Conservation (phyloP, 2,113 vertebrate species). For the Connochaetes taurinus region DNA sequence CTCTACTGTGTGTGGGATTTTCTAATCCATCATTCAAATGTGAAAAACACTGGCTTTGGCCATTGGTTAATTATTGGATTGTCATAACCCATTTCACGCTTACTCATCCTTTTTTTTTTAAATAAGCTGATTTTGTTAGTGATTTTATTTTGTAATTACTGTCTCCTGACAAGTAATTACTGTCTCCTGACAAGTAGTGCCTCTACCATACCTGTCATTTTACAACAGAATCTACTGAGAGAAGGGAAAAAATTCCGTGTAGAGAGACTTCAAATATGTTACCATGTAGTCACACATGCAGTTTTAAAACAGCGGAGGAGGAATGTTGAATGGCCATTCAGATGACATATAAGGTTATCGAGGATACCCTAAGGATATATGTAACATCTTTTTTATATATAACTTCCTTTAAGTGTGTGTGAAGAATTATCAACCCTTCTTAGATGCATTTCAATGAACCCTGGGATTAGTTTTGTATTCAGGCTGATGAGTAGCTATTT, state of each 20-base stretch:
- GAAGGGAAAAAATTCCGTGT: background rate
- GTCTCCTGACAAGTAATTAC: background rate
- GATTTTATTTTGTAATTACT: slow-evolving; percentile 11
- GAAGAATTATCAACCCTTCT: slow-evolving; percentile 15
- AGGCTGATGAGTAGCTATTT: slow-evolving; percentile 27
- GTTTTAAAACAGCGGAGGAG: background rate
- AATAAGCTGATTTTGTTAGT: background rate
- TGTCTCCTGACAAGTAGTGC: background rate
- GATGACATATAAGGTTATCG: background rate
- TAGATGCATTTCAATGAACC: slow-evolving; percentile 11
- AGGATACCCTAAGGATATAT: background rate
- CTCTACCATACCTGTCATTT: background rate
- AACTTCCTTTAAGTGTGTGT: background rate
- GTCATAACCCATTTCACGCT: background rate
- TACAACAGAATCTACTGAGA: background rate
- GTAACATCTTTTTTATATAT: background rate
- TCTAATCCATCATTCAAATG: background rate
- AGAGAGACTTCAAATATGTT: background rate
- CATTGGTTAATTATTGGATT: background rate
- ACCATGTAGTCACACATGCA: background rate
- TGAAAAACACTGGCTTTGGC: background rate
- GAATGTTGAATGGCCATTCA: background rate
- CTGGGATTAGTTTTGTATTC: background rate
- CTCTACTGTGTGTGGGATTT: too few species aligned
- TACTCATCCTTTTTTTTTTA: background rate